Evolutionary conservation across 2,113 vertebrate genomes (phyloP).

Genomic region (Zingel zingel): DNA sequence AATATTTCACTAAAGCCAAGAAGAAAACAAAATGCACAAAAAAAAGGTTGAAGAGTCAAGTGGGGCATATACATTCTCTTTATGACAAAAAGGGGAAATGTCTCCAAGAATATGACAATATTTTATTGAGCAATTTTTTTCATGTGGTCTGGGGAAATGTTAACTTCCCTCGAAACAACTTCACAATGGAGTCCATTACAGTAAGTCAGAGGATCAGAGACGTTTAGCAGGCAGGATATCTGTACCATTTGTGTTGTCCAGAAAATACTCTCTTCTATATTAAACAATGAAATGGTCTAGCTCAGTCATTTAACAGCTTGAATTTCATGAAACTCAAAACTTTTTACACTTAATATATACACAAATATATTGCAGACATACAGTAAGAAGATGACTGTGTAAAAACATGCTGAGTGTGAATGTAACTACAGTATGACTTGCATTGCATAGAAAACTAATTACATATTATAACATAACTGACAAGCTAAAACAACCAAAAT

Average conservation of each 20-base stretch:
- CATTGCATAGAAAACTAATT: not conserved
- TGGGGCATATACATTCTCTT: not conserved
- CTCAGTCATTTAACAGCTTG: not conserved
- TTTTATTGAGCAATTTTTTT: conserved; percentile 11
- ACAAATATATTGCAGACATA: not conserved
- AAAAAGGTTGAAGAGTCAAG: not conserved
- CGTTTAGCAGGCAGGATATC: not conserved
- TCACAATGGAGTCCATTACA: conserved; percentile 10
- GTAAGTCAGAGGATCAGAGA: not conserved
- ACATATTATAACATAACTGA: not conserved
- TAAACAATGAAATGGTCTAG: not conserved
- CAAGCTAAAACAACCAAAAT: not conserved
- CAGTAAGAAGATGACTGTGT: not conserved
- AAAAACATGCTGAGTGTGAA: not conserved
- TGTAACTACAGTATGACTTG: not conserved
- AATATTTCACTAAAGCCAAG: not conserved
- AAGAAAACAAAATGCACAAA: not conserved
- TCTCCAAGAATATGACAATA: not conserved
- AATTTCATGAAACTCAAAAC: not conserved
- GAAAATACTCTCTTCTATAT: not conserved
- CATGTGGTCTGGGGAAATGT: not conserved
- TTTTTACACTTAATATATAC: not conserved
- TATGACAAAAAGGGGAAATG: conserved; percentile 3
- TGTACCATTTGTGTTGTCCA: not conserved
- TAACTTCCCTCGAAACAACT: conserved; percentile 9